Percentiles rank a stretch among this genome's conserved stretches.
Evolutionary conservation across 2,113 vertebrate species (phyloP).

Genomic region (Oreochromis niloticus): DNA sequence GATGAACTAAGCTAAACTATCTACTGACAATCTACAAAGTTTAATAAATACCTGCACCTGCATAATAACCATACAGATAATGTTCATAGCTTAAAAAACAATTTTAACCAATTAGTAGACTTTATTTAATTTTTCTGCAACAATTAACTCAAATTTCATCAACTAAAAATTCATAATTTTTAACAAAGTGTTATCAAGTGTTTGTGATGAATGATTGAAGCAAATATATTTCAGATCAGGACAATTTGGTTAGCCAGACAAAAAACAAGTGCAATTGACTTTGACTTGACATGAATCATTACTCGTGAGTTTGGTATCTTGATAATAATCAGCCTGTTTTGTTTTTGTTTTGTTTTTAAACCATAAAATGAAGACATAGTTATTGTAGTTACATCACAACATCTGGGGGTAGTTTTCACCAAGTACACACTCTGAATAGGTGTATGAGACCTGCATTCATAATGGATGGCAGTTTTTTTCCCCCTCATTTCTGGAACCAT

Average conservation of each 20-base stretch:
- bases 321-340: neutral
- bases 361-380: neutral
- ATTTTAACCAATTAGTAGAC: neutral
- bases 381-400: neutral
- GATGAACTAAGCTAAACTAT: neutral
- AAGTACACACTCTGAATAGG: neutral
- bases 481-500: neutral
- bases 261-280: neutral
- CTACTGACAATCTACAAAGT: neutral
- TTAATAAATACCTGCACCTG: neutral
- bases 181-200: neutral
- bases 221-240: neutral
- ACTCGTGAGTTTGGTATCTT: neutral
- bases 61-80: neutral
- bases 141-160: neutral
- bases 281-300: rapidly evolving
- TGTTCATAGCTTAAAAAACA: neutral
- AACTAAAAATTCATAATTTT: neutral
- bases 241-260: neutral
- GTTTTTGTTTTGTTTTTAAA: neutral
- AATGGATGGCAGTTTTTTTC: neutral
- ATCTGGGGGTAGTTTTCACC: neutral
- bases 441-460: neutral
- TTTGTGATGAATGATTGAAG: neutral
- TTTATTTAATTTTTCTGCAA: neutral